These are phyloP conservation scores for Pogonomyrmex barbatus DNA, from an alignment of 1,140 invertebrate genomes.

Conservation along the genomic window DNA sequence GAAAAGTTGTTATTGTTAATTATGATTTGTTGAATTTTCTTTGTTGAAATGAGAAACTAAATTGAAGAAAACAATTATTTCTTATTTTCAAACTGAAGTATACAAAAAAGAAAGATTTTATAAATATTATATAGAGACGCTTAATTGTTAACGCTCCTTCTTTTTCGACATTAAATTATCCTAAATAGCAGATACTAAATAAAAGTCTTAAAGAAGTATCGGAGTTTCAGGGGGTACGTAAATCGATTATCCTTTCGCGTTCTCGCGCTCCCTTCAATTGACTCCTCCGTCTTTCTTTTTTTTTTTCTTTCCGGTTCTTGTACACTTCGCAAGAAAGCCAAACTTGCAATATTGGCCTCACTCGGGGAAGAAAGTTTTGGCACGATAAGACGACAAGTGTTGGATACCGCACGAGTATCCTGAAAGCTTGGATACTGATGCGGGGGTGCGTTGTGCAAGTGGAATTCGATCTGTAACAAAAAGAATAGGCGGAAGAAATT, in stretches of 20 bases:
- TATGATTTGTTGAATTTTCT: background rate
- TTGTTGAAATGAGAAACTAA: background rate
- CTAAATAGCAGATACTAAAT: slow-evolving; percentile 19
- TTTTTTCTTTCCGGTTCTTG: slow-evolving; percentile 11
- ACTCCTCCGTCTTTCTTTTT: slow-evolving; percentile 21
- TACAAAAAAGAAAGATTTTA: background rate
- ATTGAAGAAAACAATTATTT: background rate
- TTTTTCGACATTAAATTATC: slow-evolving; percentile 20
- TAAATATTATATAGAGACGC: background rate
- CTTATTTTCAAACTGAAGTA: background rate
- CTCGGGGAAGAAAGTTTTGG: slow-evolving; percentile 67
- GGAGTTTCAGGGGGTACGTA: slow-evolving; percentile 25
- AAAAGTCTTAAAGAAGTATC: slow-evolving; percentile 22
- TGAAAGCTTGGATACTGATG: slow-evolving; percentile 21
- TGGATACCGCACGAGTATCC: slow-evolving; percentile 25
- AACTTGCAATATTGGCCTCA: slow-evolving; percentile 63
- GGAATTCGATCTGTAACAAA: slow-evolving; percentile 15
- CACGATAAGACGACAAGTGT: slow-evolving; percentile 62
- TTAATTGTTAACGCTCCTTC: background rate
- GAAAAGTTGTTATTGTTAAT: background rate
- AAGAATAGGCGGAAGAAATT: background rate
- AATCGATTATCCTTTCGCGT: slow-evolving; percentile 39
- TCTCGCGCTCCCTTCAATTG: slow-evolving; percentile 41
- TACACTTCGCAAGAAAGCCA: slow-evolving; percentile 50
- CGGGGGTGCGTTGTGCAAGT: background rate